Conservation (phyloP, 2,888 invertebrate species). For the Conistra vaccinii region DNA sequence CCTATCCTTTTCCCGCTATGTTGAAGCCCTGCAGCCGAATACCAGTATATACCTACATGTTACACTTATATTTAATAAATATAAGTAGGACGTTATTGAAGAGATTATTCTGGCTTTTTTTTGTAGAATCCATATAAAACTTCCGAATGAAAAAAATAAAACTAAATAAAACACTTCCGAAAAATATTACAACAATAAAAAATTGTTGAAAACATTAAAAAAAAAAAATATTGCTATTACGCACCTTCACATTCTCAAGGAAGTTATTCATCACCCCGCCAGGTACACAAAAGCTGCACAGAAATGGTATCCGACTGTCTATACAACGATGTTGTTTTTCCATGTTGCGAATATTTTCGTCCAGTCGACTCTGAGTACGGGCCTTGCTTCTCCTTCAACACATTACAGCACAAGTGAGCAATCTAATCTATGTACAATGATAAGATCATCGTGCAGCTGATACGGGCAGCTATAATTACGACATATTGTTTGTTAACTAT, state of each 20-base stretch:
- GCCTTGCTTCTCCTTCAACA: constrained; percentile 89
- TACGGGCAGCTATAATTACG: constrained; percentile 47
- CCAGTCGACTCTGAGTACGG: constrained; percentile 88
- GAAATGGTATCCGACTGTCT: constrained; percentile 86
- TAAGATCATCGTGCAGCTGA: constrained; percentile 55
- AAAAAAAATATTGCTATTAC: not conserved
- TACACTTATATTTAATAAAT: no score
- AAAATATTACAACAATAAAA: not conserved
- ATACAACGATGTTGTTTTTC: constrained; percentile 84
- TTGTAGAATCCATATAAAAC: not conserved
- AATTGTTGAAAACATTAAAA: not conserved
- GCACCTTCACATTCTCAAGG: constrained; percentile 45
- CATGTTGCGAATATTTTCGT: constrained; percentile 88
- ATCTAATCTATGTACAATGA: constrained; percentile 53
- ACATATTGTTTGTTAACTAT: constrained; percentile 47
- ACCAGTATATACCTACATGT: no score
- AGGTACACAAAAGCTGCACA: constrained; percentile 86
- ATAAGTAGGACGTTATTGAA: no score
- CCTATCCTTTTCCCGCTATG: not conserved
- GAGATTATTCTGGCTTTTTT: not conserved
- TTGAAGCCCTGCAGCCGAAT: no score
- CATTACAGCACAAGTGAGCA: constrained; percentile 86
- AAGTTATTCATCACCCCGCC: constrained; percentile 40
- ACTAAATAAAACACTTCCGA: not conserved
- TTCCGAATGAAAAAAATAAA: not conserved